Conservation (phyloP, 2,888 invertebrate species). For the Phoronis australis region DNA sequence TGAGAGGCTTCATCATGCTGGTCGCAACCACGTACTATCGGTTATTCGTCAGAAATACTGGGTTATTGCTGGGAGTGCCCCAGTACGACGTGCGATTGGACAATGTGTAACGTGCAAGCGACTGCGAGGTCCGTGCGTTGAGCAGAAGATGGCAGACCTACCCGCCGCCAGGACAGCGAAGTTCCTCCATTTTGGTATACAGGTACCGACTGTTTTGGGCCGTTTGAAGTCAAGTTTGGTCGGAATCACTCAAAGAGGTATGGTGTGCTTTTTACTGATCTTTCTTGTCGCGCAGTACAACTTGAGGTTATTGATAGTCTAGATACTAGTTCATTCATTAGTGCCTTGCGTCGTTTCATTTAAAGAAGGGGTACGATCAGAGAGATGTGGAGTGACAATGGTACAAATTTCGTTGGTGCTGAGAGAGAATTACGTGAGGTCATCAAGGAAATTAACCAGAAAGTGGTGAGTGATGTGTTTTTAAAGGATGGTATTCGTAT, state of each 20-base stretch:
- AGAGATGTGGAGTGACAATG: conserved; percentile 13
- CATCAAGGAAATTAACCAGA: too few species aligned
- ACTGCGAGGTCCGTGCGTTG: too few species aligned
- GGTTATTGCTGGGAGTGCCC: too few species aligned
- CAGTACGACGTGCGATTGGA: too few species aligned
- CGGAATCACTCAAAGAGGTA: conserved; percentile 8
- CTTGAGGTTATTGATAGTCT: conserved; percentile 6
- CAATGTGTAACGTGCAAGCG: too few species aligned
- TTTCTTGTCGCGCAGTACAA: conserved; percentile 12
- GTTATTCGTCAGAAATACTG: too few species aligned
- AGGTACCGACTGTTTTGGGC: conserved; percentile 7
- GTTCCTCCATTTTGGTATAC: conserved; percentile 6
- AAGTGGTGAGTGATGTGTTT: too few species aligned
- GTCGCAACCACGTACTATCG: background rate
- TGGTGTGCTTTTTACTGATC: conserved; percentile 13
- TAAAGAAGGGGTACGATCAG: conserved; percentile 10
- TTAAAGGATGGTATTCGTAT: too few species aligned
- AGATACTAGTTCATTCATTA: conserved; percentile 13
- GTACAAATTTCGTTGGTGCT: conserved; percentile 19
- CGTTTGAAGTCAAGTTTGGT: conserved; percentile 5
- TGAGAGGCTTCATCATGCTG: too few species aligned
- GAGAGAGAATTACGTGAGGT: too few species aligned
- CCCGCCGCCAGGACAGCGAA: background rate
- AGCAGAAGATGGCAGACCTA: conserved; percentile 6
- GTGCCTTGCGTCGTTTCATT: conserved; percentile 11